Percentiles rank a stretch among this genome's conserved stretches.
Conservation (phyloP, 2,797 vertebrate species). For the Melanotaenia parkinsoni region DNA sequence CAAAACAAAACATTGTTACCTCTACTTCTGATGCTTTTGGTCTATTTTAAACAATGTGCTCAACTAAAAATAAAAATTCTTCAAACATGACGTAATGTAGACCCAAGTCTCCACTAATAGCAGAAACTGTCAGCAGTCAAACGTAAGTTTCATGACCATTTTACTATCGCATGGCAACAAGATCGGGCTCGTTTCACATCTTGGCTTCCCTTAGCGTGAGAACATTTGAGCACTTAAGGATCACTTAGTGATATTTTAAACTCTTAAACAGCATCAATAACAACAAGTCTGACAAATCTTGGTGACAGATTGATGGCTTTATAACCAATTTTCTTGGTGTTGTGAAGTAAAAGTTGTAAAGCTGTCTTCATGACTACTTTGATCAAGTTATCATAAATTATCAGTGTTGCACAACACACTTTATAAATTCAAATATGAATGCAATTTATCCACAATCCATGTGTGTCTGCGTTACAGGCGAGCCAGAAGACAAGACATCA, state of each 20-base stretch:
- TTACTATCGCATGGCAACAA: too few species aligned
- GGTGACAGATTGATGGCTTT: background rate
- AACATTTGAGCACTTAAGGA: too few species aligned
- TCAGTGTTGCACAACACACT: background rate
- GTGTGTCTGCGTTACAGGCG: constrained; percentile 82
- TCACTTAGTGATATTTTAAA: background rate
- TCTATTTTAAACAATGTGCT: background rate
- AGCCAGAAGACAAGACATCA: constrained; percentile 96
- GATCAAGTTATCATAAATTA: background rate
- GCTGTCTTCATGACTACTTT: background rate
- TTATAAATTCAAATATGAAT: background rate
- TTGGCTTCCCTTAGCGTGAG: too few species aligned
- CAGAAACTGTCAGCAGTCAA: too few species aligned
- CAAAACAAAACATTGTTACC: too few species aligned
- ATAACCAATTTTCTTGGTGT: background rate
- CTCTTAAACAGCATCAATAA: background rate
- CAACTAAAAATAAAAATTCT: background rate
- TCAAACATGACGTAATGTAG: background rate
- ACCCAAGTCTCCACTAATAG: background rate
- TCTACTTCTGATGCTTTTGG: background rate
- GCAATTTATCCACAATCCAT: background rate
- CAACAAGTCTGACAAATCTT: background rate
- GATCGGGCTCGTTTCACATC: too few species aligned
- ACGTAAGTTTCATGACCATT: too few species aligned
- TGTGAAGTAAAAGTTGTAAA: background rate